Base-by-base conservation (phyloP, 2,888 invertebrate species). In the Drosophila formosana region DNA sequence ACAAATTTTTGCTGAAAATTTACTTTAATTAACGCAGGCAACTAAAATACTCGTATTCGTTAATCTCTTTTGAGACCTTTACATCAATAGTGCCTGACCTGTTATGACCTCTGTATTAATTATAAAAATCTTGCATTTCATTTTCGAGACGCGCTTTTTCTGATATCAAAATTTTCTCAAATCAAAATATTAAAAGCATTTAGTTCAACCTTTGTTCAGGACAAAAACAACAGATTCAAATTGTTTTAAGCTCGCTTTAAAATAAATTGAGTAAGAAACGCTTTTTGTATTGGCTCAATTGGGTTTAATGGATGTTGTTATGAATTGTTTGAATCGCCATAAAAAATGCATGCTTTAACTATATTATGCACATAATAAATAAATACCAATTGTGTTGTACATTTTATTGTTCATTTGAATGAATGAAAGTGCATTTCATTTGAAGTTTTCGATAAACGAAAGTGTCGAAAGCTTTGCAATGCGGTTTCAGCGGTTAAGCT, bases 1-100 rank as follows among this genome's bases (percentile, higher is more conserved):
- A 76, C 60, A 82, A 82, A 80, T 85, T 71, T 72, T 43, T 61
- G 63, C 50, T 64, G 50, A 74, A 81, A 74, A 46, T 53, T 56
- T 58, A 72, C 74, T 67, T 81, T 68, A 80, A 86, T 80, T 80
- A 80, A 80, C 45, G 46, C 45, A 45, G 41, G 26, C 5, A 0
- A 23, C 11, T 18, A 39, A 13, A 41, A 41, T 41, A 0, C 39
- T 13, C 39, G 13, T 39, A 13, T 13, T 11, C 13, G 13, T 39
- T 39, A 6, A 39, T n/a, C n/a, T n/a, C 13, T 13, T 13, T 13
- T 6, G 6, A 3, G n/a, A 5, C 9, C 37, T 37, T 37, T 2
- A 2, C 37, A n/a, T n/a, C n/a, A 37, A 11, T 4, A 37, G 11
- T 11, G 4, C 4, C 0, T n/a, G n/a, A n/a, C n/a, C n/a, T 32